Base-by-base conservation (phyloP, 2,113 vertebrate species). In the Erythrocercus mccallii region DNA sequence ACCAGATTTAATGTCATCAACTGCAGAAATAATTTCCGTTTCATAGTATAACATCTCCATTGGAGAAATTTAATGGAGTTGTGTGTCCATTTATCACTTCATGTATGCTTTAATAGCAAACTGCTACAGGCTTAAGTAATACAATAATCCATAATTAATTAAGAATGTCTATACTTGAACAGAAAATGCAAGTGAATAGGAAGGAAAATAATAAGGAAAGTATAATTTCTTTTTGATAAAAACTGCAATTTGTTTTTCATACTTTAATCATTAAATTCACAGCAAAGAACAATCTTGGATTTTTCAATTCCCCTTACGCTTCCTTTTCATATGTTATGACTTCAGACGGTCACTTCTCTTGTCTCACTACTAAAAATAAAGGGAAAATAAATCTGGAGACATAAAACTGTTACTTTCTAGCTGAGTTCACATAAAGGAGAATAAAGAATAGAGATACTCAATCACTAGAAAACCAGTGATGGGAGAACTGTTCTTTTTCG, bases 401-500 rank as follows among this genome's bases (percentile, higher is more conserved):
- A 35, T 93, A 82, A 91, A 95, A 50, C 76, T 57, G 50, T 61
- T 85, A 88, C 17, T 21, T 80, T 86, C 78, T 83, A 91, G 58
- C 68, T 90, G 71, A 84, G 58, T 68, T 90, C 90, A 85, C 71
- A 70, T 25, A 58, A 91, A 95, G 73, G 70, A 91, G 45, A 84
- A 65, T 57, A 89, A 84, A 74, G 48, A 82, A 66, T 30, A 77
- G 73, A 62, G 79, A 70, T 23, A 70, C 45, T 90, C 38, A 38
- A 73, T 87, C 81, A 66, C 35, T 40, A 76, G 57, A 79, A 82
- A 91, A 87, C 5, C 8, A 54, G 38, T 19, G 31, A 85, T 31
- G 16, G 45, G 23, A 91, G 11, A 77, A 61, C 15, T 48, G 33
- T 31, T 17, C 30, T 40, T 88, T 74, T 66, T 64, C 57, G 40